These are phyloP conservation scores for Cylloceria caligata DNA, from an alignment of 2,888 invertebrate genomes.

Conservation along the genomic window DNA sequence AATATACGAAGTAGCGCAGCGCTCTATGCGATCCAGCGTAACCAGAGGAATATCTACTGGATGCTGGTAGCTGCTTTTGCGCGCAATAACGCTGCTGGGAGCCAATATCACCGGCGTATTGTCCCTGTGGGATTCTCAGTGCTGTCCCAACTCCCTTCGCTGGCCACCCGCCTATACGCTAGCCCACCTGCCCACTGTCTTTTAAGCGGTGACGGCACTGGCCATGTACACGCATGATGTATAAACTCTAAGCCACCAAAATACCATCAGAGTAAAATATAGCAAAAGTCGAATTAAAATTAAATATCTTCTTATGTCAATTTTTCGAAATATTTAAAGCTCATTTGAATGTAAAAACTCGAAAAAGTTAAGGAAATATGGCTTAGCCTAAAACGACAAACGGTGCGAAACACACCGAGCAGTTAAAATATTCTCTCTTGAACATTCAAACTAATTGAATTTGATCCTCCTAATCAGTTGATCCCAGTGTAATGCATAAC, in stretches of 20 bases:
- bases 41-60: conserved; percentile 26
- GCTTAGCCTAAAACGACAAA: not conserved
- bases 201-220: conserved; percentile 32
- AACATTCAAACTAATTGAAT: no score
- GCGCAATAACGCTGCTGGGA: conserved; percentile 58
- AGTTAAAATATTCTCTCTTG: no score
- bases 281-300: not conserved
- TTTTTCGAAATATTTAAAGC: not conserved
- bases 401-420: no score
- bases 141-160: conserved; percentile 74
- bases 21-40: conserved; percentile 29
- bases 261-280: not conserved
- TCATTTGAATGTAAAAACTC: not conserved
- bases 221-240: not conserved
- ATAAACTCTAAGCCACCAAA: not conserved
- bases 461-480: no score
- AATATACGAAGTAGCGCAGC: conserved; percentile 1
- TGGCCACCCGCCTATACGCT: conserved; percentile 8
- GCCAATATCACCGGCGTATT: conserved; percentile 80
- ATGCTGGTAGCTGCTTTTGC: conserved; percentile 20
- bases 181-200: conserved; percentile 29
- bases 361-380: not conserved
- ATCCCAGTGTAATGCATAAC: no score
- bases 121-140: conserved; percentile 75
- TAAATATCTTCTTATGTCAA: not conserved